Base-by-base conservation (phyloP, 2,113 vertebrate genomes). In the Corythornis vintsioides region DNA sequence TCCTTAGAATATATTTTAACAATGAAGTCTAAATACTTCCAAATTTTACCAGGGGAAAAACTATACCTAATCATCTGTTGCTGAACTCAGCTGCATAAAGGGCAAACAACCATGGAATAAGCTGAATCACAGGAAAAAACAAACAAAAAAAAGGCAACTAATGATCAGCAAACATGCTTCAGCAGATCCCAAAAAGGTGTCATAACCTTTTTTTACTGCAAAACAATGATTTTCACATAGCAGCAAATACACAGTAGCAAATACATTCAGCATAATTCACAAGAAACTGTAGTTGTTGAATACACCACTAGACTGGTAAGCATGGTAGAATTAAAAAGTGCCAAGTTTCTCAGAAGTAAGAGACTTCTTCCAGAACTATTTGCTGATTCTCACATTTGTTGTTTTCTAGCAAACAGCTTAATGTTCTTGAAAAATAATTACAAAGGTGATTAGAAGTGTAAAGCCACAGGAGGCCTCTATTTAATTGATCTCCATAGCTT, bases 241-340 rank as follows among this genome's bases (percentile, higher is more conserved):
- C 50, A 56, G 55, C 55, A 56, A 56, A 56, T 56, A 56, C 93
- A 95, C 79, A 90, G 83, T 10, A 95, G 40, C 86, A 94, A 94
- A 65, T 71, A 91, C 76, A 79, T 73, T 78, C 47, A 90, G 64
- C 59, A 65, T 70, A 88, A 53, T 86, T 90, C 93, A 96, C 90
- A 91, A 81, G 61, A 80, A 95, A 89, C 71, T 88, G 96, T 2
- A 96, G 90, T 47, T 96, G 92, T 86, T 66, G 90, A 91, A 86
- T 92, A 85, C 0, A 3, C 67, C 75, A 85, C 75, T 55, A 81
- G 86, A 92, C 83, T 57, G 48, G 35, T 81, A 95, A 95, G 69
- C 3, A 0, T 61, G 65, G 70, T 33, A 78, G 77, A 81, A 90
- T 71, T 81, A 61, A 86, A 45, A 93, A 86, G 65, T 53, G 57